Base-by-base conservation (phyloP, 1,140 invertebrate species). In the Chymomyza costata region DNA sequence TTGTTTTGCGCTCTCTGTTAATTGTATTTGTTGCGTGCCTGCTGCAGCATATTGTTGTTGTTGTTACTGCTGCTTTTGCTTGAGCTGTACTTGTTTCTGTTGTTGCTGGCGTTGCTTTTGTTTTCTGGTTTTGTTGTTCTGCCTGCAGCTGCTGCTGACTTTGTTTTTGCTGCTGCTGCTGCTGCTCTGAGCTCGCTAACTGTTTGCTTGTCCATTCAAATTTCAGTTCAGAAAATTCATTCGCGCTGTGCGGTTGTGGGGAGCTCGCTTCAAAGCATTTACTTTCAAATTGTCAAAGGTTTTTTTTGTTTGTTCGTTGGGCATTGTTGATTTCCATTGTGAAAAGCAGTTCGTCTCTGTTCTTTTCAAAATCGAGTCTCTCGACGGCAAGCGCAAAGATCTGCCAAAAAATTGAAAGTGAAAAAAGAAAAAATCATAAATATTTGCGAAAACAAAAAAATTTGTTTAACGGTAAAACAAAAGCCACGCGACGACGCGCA, bases 231-330 rank as follows among this genome's bases (percentile, higher is more conserved):
- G 71, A 67, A 61, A 61, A 61, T 52, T 59, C 57, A 34, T 46
- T 78, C 73, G 67, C 63, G 58, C 58, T 65, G 73, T 46, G 62
- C 71, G 71, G 73, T 78, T 76, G 71, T 73, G 69, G 70, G 65
- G 66, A 78, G 30, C 41, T 50, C 57, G 59, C 47, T 46, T 34
- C 35, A 47, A 61, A 45, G 45, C 61, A 55, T 69, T 65, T 54
- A 43, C 67, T 70, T 70, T 70, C 61, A 70, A 60, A 53, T 64
- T 57, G 61, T 64, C 67, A 59, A 53, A 58, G 61, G 40, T 56
- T 74, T 63, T 54, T 43, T 52, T 64, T 60, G 53, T 52, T 68
- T 64, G 5, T 28, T 10, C 40, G 38, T 49, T 50, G 50, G 57
- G 46, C 58, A 58, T 56, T 71, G 49, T 69, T 70, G 63, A 54